A percentile compares a stretch with the other conserved stretches of the same genome.
phyloP scores from a whole-genome alignment of 1,140 invertebrate species.

The Drosophila pseudoananassae region DNA sequence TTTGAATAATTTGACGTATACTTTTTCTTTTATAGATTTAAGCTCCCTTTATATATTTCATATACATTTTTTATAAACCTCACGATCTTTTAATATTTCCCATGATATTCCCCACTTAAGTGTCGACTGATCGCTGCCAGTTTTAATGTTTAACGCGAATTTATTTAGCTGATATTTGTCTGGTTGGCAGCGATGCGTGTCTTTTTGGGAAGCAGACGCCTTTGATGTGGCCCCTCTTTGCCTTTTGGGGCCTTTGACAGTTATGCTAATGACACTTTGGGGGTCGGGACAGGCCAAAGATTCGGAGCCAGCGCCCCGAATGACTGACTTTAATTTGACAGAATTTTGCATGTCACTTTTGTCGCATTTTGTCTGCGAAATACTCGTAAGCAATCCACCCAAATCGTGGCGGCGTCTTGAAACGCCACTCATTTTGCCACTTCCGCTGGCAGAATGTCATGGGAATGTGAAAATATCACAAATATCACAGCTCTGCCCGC shows the following conservation, averaged over 20 bases:
- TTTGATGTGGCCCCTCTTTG: constrained; percentile 38
- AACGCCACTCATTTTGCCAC: constrained; percentile 81
- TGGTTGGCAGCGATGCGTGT: constrained; percentile 67
- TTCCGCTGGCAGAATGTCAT: constrained; percentile 79
- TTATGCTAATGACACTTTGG: constrained; percentile 73
- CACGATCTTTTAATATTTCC: neutral
- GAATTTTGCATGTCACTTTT: constrained; percentile 78
- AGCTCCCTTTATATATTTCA: no score
- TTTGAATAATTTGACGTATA: no score
- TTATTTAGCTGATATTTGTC: constrained; percentile 59
- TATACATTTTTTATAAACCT: neutral
- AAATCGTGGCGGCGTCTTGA: constrained; percentile 70
- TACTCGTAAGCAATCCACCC: constrained; percentile 23
- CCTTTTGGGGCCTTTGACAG: constrained; percentile 52
- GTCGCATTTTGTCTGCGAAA: constrained; percentile 52
- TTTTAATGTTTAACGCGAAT: constrained; percentile 60
- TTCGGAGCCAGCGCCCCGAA: constrained; percentile 49
- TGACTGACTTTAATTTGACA: constrained; percentile 82
- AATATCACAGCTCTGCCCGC: constrained; percentile 11
- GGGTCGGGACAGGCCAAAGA: constrained; percentile 1
- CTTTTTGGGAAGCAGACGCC: constrained; percentile 27
- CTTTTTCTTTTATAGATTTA: no score
- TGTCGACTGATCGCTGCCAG: constrained; percentile 6
- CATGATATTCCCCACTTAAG: neutral
- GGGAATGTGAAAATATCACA: constrained; percentile 77